Percentiles rank a stretch among this genome's conserved stretches.
Evolutionary conservation across 2,797 vertebrate species (phyloP).

Genomic region (Muscicapa striata): DNA sequence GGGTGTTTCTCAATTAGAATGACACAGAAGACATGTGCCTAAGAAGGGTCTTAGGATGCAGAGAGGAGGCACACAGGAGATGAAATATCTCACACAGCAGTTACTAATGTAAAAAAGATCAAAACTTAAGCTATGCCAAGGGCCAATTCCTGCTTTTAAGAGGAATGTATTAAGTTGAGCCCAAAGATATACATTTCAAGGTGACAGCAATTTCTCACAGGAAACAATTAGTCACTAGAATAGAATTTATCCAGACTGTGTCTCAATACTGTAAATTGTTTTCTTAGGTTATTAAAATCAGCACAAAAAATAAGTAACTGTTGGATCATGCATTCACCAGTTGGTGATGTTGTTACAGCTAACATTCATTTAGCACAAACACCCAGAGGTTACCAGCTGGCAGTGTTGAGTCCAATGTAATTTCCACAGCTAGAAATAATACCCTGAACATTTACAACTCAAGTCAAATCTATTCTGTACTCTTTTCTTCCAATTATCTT

Average conservation of each 20-base stretch:
- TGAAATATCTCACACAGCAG: neutral
- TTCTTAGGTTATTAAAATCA: neutral
- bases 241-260: neutral
- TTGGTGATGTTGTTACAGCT: neutral
- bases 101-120: neutral
- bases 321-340: neutral
- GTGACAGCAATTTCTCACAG: neutral
- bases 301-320: neutral
- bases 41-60: neutral
- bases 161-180: neutral
- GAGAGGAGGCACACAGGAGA: neutral
- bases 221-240: neutral
- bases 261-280: neutral
- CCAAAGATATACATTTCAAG: neutral
- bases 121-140: constrained; percentile 18
- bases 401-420: neutral
- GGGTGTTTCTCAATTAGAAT: neutral
- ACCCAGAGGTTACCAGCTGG: neutral
- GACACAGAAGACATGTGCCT: neutral
- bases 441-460: constrained; percentile 3
- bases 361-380: neutral
- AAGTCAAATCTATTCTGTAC: neutral
- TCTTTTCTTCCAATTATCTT: constrained; percentile 37
- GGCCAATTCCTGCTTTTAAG: neutral
- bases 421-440: constrained; percentile 37